These are phyloP conservation scores for Thalassarche chlororhynchos DNA, from an alignment of 2,113 vertebrate species.

Conservation along the genomic window DNA sequence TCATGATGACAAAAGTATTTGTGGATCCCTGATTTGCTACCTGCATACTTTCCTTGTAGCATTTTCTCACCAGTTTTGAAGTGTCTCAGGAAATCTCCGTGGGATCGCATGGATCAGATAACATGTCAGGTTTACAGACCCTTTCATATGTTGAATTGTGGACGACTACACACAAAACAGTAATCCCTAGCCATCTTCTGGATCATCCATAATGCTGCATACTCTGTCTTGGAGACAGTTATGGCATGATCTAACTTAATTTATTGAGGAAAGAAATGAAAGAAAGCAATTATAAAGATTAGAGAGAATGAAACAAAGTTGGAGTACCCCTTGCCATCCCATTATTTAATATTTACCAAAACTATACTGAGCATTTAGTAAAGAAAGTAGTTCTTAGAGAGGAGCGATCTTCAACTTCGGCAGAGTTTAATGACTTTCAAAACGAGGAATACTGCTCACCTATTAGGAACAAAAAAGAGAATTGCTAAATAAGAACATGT, in stretches of 20 bases:
- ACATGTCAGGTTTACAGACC: not conserved
- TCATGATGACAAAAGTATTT: not conserved
- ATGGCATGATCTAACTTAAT: not conserved
- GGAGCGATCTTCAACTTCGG: not conserved
- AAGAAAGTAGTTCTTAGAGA: not conserved
- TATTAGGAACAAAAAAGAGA: not conserved
- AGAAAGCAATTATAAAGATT: not conserved
- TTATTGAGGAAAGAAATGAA: not conserved
- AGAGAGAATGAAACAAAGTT: not conserved
- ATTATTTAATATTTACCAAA: not conserved
- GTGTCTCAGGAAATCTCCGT: conserved; percentile 22
- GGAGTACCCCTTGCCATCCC: not conserved
- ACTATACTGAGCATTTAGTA: not conserved
- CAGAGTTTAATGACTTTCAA: not conserved
- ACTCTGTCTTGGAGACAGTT: not conserved
- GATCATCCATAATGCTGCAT: not conserved
- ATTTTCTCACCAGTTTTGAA: conserved; percentile 14
- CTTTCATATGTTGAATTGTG: not conserved
- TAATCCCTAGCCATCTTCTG: not conserved
- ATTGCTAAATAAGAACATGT: not conserved
- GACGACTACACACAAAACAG: not conserved
- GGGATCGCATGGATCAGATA: not conserved
- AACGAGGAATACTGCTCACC: not conserved
- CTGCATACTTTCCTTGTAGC: not conserved
- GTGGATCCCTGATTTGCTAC: conserved; percentile 43